Base-by-base conservation (phyloP, 2,888 invertebrate species). In the Leucozona laternaria region DNA sequence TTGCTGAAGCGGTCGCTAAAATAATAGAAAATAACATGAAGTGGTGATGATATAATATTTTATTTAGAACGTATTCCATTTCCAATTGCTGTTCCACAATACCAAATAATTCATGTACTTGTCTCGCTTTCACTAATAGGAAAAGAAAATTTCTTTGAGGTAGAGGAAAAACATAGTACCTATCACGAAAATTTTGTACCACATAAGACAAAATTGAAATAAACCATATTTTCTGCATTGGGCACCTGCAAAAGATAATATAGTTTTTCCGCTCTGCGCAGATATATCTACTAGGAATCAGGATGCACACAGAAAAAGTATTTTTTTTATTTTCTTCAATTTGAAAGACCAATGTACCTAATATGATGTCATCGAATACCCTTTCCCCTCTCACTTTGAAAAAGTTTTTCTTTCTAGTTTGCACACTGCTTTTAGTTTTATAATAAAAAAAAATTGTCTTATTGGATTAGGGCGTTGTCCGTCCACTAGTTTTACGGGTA, bases 391-490 rank as follows among this genome's bases (percentile, higher is more conserved):
- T 34, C 28, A 40, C 50, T 25, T 17, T 45, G 15, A 28, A 25
- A 64, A n/a, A 28, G 37, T 43, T 68, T 73, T 60, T 55, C 60
- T 70, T 43, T 53, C 31, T 20, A 40, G 70, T 71, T 48, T 64
- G 53, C 79, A 58, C 62, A 58, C 17, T 20, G 58, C 60, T 60
- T 25, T 25, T 34, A 58, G 20, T 43, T 53, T 64, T 31, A 1
- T 17, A 62, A 64, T 8, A 43, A 25, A 17, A 62, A 62, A 43
- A 15, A 40, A 7, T 28, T 31, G 25, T 60, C 25, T 64, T 40
- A 73, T 73, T 79, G 58, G 73, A 79, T 57, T 75, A 57, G 83
- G 83, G 83, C 83, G 83, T 83, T 83, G 83, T 83, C 83, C 64
- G 13, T 17, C 13, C 31, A 31, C 45, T 31, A 45, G 4, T 64